Evolutionary conservation across 2,888 invertebrate species (phyloP).

Genomic region (Nomada ferruginata): DNA sequence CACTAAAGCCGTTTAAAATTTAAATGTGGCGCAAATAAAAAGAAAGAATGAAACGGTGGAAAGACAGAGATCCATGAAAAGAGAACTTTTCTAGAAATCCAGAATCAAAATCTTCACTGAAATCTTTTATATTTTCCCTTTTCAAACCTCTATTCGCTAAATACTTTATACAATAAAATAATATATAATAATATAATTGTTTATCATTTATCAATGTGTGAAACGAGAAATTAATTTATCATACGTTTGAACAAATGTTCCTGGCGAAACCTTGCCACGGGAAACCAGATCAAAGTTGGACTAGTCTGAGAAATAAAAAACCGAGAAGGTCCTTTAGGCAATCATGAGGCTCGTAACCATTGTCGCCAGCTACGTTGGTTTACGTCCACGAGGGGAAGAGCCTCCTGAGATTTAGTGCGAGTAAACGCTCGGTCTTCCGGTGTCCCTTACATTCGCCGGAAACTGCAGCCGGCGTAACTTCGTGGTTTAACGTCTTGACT

Average conservation of each 20-base stretch:
- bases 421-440: conserved; percentile 52
- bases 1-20: conserved; percentile 49
- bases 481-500: conserved; percentile 64
- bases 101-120: background rate
- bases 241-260: background rate
- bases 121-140: background rate
- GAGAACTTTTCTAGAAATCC: background rate
- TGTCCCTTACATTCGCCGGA: conserved; percentile 40
- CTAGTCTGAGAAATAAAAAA: background rate
- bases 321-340: conserved; percentile 14
- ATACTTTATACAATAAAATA: too few relatives aligned
- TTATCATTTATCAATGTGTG: background rate
- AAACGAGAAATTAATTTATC: background rate
- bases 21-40: conserved; percentile 40
- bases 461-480: conserved; percentile 48
- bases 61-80: background rate
- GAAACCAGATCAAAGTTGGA: too few relatives aligned
- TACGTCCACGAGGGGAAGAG: conserved; percentile 30
- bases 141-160: background rate
- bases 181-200: too few relatives aligned
- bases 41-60: background rate
- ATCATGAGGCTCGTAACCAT: conserved; percentile 41
- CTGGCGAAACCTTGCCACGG: background rate
- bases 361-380: conserved; percentile 35
- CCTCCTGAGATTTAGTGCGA: conserved; percentile 52